Evolutionary conservation across 2,113 vertebrate species (phyloP), one percentile per base, ranked within the genome.

Genomic region (Halcyon senegalensis): DNA sequence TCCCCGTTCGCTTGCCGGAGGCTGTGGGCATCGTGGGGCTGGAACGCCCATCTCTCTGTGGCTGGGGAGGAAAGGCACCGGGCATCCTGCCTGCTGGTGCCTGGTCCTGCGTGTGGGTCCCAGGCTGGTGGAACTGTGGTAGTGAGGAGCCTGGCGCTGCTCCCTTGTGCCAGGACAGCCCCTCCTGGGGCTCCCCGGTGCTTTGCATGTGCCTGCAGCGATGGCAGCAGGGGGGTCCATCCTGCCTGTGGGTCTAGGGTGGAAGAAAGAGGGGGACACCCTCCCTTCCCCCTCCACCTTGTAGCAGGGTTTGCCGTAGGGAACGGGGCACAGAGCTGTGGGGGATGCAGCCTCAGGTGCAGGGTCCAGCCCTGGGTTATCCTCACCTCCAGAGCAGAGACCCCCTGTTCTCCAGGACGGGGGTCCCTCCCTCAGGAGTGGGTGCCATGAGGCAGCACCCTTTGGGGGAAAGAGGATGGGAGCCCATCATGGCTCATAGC

Each of bases 311-410:
- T 79, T 21, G 44, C 55, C 1, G 1, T n/a, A 16, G 23, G 33
- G 39, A 58, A 12, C 0, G 1, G 33, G 31, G 56, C 19, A 9
- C 0, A 2, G 67, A 64, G 39, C 1, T 9, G 1, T 18, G 41
- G 8, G 43, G 46, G 35, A 14, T 64, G 60, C 37, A 60, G 67
- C 55, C 37, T 68, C 53, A 2, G 4, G 8, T 27, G 74, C 5
- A 4, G 56, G 64, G 39, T 68, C 58, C n/a, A 63, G 35, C 23
- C n/a, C 73, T 25, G 23, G 7, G 11, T 41, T 8, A 11, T 37
- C 7, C 7, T 78, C 1, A 0, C 17, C 7, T 48, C 41, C 46
- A 0, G 6, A 43, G 37, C 64, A 81, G 55, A n/a, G 55, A 25
- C 10, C 16, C 56, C 25, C n/a, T 31, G 27, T 27, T 39, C 1